phyloP scores from a whole-genome alignment of 2,797 vertebrate species.

The Sebastiscus tertius region DNA sequence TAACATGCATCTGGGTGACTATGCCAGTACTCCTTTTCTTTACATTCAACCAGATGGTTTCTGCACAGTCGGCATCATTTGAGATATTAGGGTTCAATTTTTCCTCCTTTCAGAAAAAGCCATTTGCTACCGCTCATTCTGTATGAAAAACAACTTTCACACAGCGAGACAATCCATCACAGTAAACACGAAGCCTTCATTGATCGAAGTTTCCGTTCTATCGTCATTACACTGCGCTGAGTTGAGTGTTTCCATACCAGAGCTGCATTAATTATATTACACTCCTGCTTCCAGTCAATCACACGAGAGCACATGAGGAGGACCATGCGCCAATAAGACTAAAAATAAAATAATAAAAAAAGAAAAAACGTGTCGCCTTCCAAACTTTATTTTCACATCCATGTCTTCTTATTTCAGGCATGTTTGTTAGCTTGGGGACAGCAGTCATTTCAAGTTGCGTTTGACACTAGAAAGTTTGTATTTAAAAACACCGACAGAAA shows the following conservation, averaged over 20 bases:
- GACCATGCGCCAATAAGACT: not conserved
- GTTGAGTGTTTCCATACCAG: conserved; percentile 5
- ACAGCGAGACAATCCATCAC: conserved; percentile 1
- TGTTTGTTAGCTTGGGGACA: conserved; percentile 1
- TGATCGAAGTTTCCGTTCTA: not conserved
- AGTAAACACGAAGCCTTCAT: not conserved
- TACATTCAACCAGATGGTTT: not conserved
- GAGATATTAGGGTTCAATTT: not conserved
- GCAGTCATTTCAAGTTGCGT: not conserved
- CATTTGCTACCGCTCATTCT: not conserved
- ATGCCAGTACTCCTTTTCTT: not conserved
- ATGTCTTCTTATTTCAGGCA: conserved; percentile 11
- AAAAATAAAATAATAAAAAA: not conserved
- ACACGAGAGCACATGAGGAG: not conserved
- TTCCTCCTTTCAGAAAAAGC: not conserved
- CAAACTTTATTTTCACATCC: conserved; percentile 13
- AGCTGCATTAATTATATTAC: not conserved
- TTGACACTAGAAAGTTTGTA: conserved; percentile 23
- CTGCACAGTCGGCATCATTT: not conserved
- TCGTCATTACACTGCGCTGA: not conserved
- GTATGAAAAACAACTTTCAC: not conserved
- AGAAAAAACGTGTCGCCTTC: not conserved
- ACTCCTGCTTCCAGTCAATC: not conserved
- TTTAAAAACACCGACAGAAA: conserved; percentile 39
- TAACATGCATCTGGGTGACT: not conserved